Evolutionary conservation across 2,888 invertebrate species (phyloP).

Genomic region (Cheilosia impressa): DNA sequence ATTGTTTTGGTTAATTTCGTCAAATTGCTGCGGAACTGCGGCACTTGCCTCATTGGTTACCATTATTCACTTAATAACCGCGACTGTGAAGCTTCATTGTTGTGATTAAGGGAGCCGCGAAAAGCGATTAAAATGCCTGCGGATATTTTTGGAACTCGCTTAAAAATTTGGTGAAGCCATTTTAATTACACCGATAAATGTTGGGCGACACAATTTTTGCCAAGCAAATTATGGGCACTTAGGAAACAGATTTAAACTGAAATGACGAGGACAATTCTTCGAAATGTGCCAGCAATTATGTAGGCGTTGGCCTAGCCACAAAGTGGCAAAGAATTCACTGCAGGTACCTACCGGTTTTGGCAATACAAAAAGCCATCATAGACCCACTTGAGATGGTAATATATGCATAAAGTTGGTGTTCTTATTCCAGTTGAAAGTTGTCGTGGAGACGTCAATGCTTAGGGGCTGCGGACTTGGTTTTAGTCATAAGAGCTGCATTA

Average conservation of each 20-base stretch:
- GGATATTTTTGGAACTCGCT: slow-evolving; percentile 32
- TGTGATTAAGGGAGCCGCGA: slow-evolving; percentile 26
- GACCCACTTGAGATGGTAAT: no score
- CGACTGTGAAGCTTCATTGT: slow-evolving; percentile 52
- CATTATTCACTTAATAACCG: slow-evolving; percentile 61
- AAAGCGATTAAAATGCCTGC: slow-evolving; percentile 21
- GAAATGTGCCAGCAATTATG: neutral
- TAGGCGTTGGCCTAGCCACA: neutral
- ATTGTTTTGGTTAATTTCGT: slow-evolving; percentile 60
- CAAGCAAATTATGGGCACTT: slow-evolving; percentile 28
- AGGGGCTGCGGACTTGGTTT: no score
- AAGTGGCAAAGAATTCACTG: neutral
- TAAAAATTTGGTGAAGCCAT: slow-evolving; percentile 17
- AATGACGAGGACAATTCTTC: neutral
- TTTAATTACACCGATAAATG: slow-evolving; percentile 28
- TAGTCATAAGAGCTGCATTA: no score
- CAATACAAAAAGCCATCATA: no score
- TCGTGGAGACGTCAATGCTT: no score
- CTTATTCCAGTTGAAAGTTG: no score
- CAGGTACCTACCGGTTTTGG: no score
- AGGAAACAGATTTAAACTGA: neutral
- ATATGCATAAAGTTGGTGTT: no score
- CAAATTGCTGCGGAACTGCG: slow-evolving; percentile 44
- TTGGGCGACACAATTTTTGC: slow-evolving; percentile 7
- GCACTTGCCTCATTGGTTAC: slow-evolving; percentile 33